Evolutionary conservation across 2,888 invertebrate genomes (phyloP), one percentile per base, ranked within the genome.

Genomic region (Ectobius pallidus): DNA sequence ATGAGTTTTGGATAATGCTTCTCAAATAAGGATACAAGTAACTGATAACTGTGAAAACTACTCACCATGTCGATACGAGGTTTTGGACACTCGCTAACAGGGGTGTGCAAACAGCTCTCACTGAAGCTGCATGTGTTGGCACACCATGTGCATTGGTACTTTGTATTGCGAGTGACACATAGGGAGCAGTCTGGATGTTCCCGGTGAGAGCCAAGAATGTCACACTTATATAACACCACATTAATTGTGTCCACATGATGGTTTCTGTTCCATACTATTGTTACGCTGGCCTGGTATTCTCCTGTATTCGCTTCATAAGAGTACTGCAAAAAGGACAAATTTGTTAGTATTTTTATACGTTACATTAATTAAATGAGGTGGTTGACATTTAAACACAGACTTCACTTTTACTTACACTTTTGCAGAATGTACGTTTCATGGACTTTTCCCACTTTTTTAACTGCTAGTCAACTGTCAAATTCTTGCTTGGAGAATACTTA

Each of bases 91-190:
- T 95, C 94, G 69, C 91, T 90, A 68, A 92, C 91, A 22, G 93
- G 90, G 67, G 90, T 90, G 78, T 92, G 90, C 68, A 91, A 87
- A 81, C 97, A 98, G 4, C 93, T 91, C 80, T 94, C 93, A 79
- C 91, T 90, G 79, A 93, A 95, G 32, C 92, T 91, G 83, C 96
- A 96, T 25, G 92, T 90, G 81, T 92, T 93, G 6, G 92, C 92
- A 85, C 99, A 99, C 99, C 98, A 99, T 62, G 94, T 92, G 81
- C 99, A 99, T 78, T 94, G 92, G 82, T 97, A 97, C 79, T 94
- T 91, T 20, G 92, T 88, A 82, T 94, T 93, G 73, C 97, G 89
- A 1, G 97, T 97, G 73, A 97, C 93, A 83, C 99, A 99, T 55
- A 97, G 87, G 69, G 97, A 97, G 84, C 99, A 99, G 83, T 99